Conservation (phyloP, 2,888 invertebrate species). For the Scrobipalpa costella region DNA sequence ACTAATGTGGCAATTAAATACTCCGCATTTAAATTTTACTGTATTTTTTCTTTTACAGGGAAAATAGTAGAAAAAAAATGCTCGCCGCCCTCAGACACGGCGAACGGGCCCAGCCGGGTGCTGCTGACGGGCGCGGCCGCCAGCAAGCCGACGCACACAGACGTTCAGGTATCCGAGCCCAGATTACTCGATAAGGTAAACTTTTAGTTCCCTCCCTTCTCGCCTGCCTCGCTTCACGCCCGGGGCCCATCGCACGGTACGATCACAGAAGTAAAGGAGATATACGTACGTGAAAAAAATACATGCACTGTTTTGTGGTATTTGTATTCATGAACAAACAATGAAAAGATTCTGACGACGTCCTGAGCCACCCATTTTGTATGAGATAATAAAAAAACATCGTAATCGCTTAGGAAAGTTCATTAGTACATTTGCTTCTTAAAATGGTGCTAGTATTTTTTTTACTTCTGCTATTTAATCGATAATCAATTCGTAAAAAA, state of each 20-base stretch:
- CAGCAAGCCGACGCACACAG: constrained; percentile 66
- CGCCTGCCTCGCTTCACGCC: constrained; percentile 40
- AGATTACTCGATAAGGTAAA: constrained; percentile 80
- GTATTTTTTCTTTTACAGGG: constrained; percentile 61
- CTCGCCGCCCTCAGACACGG: constrained; percentile 69
- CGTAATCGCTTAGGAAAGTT: too few species aligned
- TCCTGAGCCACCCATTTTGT: too few species aligned
- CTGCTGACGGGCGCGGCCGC: constrained; percentile 59
- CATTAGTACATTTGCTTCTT: too few species aligned
- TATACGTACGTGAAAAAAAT: neutral
- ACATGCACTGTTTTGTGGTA: too few species aligned
- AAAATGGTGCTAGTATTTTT: too few species aligned
- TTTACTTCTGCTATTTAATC: too few species aligned
- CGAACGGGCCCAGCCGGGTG: constrained; percentile 70
- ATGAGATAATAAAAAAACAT: too few species aligned
- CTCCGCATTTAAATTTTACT: neutral
- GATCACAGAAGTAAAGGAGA: constrained; percentile 25
- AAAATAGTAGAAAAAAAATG: constrained; percentile 85
- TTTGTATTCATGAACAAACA: too few species aligned
- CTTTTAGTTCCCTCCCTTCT: constrained; percentile 59
- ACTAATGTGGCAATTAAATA: too few species aligned
- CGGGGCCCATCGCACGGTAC: constrained; percentile 46
- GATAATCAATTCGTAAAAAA: too few species aligned
- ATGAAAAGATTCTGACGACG: too few species aligned
- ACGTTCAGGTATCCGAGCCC: constrained; percentile 79